phyloP scores from a whole-genome alignment of 2,888 invertebrate genomes.

The Cataglyphis cursor region DNA sequence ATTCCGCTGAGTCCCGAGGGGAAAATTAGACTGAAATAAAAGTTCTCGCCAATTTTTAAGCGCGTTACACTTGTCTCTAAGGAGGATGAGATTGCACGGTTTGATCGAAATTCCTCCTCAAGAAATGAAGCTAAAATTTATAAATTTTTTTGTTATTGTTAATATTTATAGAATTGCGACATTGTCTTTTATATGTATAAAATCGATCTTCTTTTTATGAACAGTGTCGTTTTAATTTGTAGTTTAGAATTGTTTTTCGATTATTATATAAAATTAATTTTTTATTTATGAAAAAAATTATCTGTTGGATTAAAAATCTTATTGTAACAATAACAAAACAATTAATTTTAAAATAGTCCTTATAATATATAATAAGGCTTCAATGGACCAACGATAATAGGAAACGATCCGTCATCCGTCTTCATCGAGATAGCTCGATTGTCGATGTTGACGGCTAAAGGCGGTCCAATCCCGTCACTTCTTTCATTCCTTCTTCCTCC shows the following conservation, averaged over 20 bases:
- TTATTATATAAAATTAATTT: background rate
- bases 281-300: slow-evolving; percentile 15
- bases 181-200: background rate
- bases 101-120: slow-evolving; percentile 50
- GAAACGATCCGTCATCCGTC: slow-evolving; percentile 36
- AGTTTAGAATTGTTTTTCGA: background rate
- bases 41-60: slow-evolving; percentile 81
- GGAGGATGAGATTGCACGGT: slow-evolving; percentile 59
- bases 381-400: slow-evolving; percentile 29
- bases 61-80: slow-evolving; percentile 70
- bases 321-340: background rate
- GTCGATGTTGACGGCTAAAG: slow-evolving; percentile 69
- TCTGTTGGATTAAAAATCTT: background rate
- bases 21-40: slow-evolving; percentile 82
- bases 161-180: slow-evolving; percentile 15
- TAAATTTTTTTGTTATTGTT: slow-evolving; percentile 6
- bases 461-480: slow-evolving; percentile 43
- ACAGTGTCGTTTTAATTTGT: background rate
- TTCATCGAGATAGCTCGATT: slow-evolving; percentile 67
- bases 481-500: slow-evolving; percentile 36
- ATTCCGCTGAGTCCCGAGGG: slow-evolving; percentile 75
- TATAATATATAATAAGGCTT: slow-evolving; percentile 14
- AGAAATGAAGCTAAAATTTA: slow-evolving; percentile 16
- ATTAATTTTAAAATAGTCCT: slow-evolving; percentile 1
- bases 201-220: slow-evolving; percentile 12